Percentiles rank a stretch among this genome's conserved stretches.
These are phyloP conservation scores for Neodontobutis hainanensis DNA, from an alignment of 2,113 vertebrate genomes.

Conservation along the genomic window DNA sequence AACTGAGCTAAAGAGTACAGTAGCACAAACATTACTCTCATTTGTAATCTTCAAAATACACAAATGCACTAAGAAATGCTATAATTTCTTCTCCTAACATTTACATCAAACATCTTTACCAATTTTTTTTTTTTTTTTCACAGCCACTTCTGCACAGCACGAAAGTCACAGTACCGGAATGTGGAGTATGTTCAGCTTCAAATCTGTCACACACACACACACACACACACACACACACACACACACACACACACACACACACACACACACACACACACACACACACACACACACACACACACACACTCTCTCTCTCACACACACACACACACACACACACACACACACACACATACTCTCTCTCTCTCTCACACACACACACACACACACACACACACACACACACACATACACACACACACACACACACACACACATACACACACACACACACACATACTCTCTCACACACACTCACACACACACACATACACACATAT, in stretches of 20 bases:
- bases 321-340: background rate
- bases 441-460: too few species aligned
- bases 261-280: constrained; percentile 14
- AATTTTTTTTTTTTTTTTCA: constrained; percentile 56
- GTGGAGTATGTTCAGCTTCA: constrained; percentile 67
- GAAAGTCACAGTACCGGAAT: constrained; percentile 73
- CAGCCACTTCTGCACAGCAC: constrained; percentile 69
- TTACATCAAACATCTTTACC: constrained; percentile 39
- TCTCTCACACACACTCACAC: too few species aligned
- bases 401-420: too few species aligned
- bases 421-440: too few species aligned
- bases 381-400: too few species aligned
- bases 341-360: too few species aligned
- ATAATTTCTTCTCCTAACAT: constrained; percentile 49
- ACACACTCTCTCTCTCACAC: too few species aligned
- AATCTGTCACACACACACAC: constrained; percentile 55
- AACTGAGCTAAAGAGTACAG: constrained; percentile 49
- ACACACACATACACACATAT: too few species aligned
- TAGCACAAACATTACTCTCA: constrained; percentile 41
- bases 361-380: too few species aligned
- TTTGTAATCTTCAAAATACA: constrained; percentile 49
- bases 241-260: background rate
- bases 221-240: constrained; percentile 5
- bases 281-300: constrained; percentile 29
- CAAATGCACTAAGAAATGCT: constrained; percentile 55